Conservation (phyloP, 2,888 invertebrate species). For the Caenorhabditis imperialis region DNA sequence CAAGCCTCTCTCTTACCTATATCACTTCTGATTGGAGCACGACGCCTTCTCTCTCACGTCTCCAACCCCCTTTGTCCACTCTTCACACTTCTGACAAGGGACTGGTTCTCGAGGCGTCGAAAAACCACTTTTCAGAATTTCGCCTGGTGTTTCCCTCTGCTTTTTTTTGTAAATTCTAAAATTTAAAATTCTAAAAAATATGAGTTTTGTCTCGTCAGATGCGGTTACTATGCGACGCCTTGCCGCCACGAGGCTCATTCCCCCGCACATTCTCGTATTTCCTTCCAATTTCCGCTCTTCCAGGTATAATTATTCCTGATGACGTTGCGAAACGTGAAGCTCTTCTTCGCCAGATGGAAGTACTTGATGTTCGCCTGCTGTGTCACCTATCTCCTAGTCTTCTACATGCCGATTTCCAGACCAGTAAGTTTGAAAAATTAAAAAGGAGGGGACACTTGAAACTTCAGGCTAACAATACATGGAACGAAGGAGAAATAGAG, state of each 20-base stretch:
- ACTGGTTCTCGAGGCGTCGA: no score
- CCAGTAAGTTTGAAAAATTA: slow-evolving; percentile 16
- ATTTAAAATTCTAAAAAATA: slow-evolving; percentile 2
- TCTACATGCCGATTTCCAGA: slow-evolving; percentile 41
- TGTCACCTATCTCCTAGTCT: slow-evolving; percentile 50
- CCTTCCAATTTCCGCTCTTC: slow-evolving; percentile 4
- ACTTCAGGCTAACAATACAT: slow-evolving; percentile 10
- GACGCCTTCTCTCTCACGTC: slow-evolving; percentile 11
- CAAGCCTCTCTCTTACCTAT: no score
- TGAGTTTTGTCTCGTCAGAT: neutral
- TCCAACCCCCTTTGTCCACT: neutral
- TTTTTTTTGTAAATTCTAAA: no score
- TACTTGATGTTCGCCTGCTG: slow-evolving; percentile 52
- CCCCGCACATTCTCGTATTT: neutral
- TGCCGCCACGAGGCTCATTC: slow-evolving; percentile 6
- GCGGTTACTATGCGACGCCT: slow-evolving; percentile 43
- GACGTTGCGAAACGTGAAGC: slow-evolving; percentile 30
- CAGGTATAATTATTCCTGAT: slow-evolving; percentile 51
- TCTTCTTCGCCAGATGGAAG: slow-evolving; percentile 52
- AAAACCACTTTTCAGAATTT: no score
- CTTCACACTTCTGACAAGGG: no score
- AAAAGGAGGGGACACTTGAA: neutral
- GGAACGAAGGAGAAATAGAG: slow-evolving; percentile 34
- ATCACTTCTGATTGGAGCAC: slow-evolving; percentile 32
- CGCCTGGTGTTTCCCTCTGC: no score